Evolutionary conservation across 2,888 invertebrate genomes (phyloP).

Genomic region (Pemphredon lugubris): DNA sequence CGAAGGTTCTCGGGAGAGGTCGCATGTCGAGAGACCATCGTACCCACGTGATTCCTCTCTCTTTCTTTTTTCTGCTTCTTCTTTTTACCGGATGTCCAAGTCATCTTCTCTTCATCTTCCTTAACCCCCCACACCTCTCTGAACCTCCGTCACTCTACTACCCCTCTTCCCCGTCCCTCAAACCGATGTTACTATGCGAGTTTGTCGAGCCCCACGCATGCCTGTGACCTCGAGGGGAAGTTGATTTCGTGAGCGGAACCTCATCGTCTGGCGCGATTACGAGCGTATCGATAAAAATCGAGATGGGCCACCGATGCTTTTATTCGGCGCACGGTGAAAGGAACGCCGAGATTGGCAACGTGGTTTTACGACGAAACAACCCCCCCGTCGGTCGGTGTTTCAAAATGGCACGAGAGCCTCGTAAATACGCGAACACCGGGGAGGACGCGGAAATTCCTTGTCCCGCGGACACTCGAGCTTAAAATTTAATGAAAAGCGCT

Average conservation of each 20-base stretch:
- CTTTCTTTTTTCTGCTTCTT: no score
- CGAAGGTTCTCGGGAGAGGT: conserved; percentile 3
- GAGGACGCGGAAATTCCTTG: conserved; percentile 31
- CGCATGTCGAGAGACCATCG: no score
- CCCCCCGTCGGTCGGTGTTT: background rate
- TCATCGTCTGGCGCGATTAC: conserved; percentile 9
- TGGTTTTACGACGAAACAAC: background rate
- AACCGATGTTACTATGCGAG: no score
- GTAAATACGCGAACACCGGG: conserved; percentile 28
- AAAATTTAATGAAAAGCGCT: conserved; percentile 62
- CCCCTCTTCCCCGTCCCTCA: no score
- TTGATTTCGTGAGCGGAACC: background rate
- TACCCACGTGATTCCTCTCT: no score
- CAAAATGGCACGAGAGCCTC: background rate
- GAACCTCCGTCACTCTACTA: no score
- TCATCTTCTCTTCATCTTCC: background rate
- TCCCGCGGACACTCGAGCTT: conserved; percentile 18
- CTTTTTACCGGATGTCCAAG: conserved; percentile 14
- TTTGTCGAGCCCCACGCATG: no score
- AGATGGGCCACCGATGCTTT: background rate
- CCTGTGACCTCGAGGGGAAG: no score
- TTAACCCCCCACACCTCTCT: no score
- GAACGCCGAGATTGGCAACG: background rate
- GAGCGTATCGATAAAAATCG: conserved; percentile 16
- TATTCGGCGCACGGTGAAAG: conserved; percentile 7